Percentiles rank a stretch among this genome's conserved stretches.
Conservation (phyloP, 2,888 invertebrate species). For the Melanostoma scalare region DNA sequence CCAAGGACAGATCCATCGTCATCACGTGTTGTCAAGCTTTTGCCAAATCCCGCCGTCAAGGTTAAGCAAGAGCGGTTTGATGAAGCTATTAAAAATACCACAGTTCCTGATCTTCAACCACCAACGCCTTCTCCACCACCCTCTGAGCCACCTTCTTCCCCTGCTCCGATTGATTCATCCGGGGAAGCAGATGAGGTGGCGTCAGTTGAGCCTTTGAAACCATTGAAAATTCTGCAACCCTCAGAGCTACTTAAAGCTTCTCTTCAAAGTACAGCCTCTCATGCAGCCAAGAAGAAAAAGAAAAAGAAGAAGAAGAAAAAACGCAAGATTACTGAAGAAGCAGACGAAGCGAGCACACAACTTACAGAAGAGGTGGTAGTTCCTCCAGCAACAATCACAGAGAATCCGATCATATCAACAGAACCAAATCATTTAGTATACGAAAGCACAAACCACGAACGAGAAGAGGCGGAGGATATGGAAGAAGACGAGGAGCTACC, state of each 20-base stretch:
- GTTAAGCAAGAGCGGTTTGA: conserved; percentile 79
- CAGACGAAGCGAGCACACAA: conserved; percentile 11
- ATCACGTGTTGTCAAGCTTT: conserved; percentile 78
- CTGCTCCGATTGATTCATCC: conserved; percentile 36
- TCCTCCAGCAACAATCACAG: conserved; percentile 20
- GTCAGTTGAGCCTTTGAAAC: conserved; percentile 52
- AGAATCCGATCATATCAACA: conserved; percentile 70
- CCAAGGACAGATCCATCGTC: conserved; percentile 87
- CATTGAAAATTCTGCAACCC: conserved; percentile 52
- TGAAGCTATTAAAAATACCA: conserved; percentile 47
- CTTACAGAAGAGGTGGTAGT: conserved; percentile 42
- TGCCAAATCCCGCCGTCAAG: conserved; percentile 82
- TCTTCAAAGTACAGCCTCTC: conserved; percentile 17
- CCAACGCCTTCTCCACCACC: conserved; percentile 46
- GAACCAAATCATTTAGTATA: conserved; percentile 75
- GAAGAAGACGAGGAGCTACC: conserved; percentile 21
- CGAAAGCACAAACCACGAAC: conserved; percentile 75
- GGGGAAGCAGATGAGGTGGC: conserved; percentile 69
- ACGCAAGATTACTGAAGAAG: conserved; percentile 75
- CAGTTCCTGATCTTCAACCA: conserved; percentile 29
- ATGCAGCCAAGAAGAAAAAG: conserved; percentile 74
- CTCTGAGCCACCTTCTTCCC: conserved; percentile 36
- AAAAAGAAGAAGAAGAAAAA: conserved; percentile 75
- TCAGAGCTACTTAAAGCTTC: conserved; percentile 19
- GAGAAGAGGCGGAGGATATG: conserved; percentile 71